Percentiles rank a stretch among this genome's conserved stretches.
These are phyloP conservation scores for Agrotis exclamationis DNA, from an alignment of 2,888 invertebrate species.

Conservation along the genomic window DNA sequence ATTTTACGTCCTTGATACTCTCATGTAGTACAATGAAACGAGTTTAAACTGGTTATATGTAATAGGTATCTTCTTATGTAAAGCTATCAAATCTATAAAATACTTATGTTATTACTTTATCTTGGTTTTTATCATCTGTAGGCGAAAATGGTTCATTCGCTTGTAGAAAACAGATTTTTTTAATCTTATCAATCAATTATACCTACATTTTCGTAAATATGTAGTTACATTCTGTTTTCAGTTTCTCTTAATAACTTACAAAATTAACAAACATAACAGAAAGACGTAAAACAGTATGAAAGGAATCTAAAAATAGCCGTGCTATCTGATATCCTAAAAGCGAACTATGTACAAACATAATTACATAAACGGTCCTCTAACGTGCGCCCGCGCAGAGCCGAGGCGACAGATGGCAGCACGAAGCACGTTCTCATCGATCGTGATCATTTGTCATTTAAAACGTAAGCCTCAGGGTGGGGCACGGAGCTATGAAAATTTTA, in stretches of 20 bases:
- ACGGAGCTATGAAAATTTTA: conserved; percentile 48
- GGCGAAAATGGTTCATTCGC: background rate
- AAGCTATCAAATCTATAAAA: conserved; percentile 11
- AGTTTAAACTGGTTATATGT: conserved; percentile 2
- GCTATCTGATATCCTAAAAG: conserved; percentile 35
- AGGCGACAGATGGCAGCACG: conserved; percentile 73
- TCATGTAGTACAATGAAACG: background rate
- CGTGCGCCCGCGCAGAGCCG: conserved; percentile 33
- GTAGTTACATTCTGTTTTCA: background rate
- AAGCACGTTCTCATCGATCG: conserved; percentile 43
- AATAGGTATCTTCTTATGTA: background rate
- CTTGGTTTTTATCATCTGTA: background rate
- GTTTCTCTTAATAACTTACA: background rate
- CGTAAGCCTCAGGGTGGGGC: conserved; percentile 61
- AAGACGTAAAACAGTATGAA: background rate
- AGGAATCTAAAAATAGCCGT: conserved; percentile 11
- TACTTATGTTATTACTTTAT: background rate
- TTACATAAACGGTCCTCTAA: conserved; percentile 49
- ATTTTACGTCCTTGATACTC: conserved; percentile 17
- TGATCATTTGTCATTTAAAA: conserved; percentile 58
- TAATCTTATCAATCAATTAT: conserved; percentile 6
- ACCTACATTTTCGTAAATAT: background rate
- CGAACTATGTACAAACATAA: conserved; percentile 43
- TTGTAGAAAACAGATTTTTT: background rate
- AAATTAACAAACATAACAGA: background rate